phyloP scores from a whole-genome alignment of 37 sponge, comb jelly and placozoan species.

The Chondrilla cf. caribensis region DNA sequence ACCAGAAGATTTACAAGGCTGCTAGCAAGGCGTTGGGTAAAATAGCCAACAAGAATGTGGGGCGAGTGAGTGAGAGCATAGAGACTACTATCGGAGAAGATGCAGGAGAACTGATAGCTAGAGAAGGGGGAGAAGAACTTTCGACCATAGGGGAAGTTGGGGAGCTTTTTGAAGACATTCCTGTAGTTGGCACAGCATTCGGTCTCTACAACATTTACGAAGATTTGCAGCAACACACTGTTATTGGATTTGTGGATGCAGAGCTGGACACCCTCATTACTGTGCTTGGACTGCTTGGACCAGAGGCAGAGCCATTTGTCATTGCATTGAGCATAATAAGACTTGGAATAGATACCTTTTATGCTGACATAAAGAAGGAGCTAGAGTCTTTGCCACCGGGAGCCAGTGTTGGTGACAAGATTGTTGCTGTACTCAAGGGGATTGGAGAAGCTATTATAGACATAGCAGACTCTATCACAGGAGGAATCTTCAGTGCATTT shows the following conservation, averaged over 20 bases:
- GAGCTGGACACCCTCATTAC: too few species aligned
- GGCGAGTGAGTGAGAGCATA: background rate
- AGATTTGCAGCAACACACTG: background rate
- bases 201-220: background rate
- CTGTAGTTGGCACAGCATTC: background rate
- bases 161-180: background rate
- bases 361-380: constrained; percentile 24
- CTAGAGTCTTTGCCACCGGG: constrained; percentile 7
- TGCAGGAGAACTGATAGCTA: background rate
- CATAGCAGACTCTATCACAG: background rate
- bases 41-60: too few species aligned
- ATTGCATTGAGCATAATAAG: too few species aligned
- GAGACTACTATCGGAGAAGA: background rate
- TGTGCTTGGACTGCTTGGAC: too few species aligned
- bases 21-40: too few species aligned
- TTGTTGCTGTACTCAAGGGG: constrained; percentile 17
- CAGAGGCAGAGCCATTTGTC: too few species aligned
- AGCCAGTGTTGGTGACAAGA: constrained; percentile 21
- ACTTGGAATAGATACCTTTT: background rate
- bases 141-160: background rate
- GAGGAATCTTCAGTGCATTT: constrained; percentile 4
- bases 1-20: background rate
- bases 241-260: too few species aligned
- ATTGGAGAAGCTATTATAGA: constrained; percentile 8
- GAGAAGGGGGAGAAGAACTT: background rate